Conservation (phyloP, 2,888 invertebrate genomes). For the Noctua janthina region DNA sequence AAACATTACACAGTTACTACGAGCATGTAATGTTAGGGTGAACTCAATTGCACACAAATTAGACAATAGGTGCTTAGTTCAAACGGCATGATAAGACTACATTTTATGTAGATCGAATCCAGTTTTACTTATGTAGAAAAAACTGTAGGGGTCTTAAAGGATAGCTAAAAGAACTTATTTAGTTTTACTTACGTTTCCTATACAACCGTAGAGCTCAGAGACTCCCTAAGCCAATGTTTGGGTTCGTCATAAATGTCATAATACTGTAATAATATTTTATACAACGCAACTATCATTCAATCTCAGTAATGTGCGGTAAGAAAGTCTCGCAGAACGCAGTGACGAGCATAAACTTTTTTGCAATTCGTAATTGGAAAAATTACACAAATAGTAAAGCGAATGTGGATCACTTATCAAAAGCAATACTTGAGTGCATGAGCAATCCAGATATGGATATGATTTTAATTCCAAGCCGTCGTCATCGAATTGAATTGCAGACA, state of each 20-base stretch:
- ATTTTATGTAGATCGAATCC: slow-evolving; percentile 16
- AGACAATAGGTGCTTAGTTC: slow-evolving; percentile 49
- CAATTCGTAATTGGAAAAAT: neutral
- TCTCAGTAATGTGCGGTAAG: neutral
- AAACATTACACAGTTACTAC: slow-evolving; percentile 57
- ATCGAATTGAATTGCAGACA: slow-evolving; percentile 56
- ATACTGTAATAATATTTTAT: slow-evolving; percentile 8
- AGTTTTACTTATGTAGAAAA: slow-evolving; percentile 3
- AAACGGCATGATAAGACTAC: slow-evolving; percentile 24
- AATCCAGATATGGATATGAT: slow-evolving; percentile 36
- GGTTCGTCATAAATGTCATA: neutral
- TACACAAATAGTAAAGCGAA: slow-evolving; percentile 4
- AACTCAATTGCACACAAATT: slow-evolving; percentile 57
- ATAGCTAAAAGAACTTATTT: neutral
- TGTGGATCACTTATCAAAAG: slow-evolving; percentile 23
- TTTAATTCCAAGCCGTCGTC: slow-evolving; percentile 48
- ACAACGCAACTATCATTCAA: slow-evolving; percentile 1
- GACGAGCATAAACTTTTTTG: neutral
- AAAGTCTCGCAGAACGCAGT: neutral
- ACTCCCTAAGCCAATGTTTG: slow-evolving; percentile 13
- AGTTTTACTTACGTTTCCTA: neutral
- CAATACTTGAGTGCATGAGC: slow-evolving; percentile 33
- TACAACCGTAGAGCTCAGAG: neutral
- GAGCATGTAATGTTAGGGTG: slow-evolving; percentile 55
- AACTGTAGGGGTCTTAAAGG: neutral